These are phyloP conservation scores for Stenolophus ochropezus DNA, from an alignment of 2,888 invertebrate genomes.

Conservation along the genomic window DNA sequence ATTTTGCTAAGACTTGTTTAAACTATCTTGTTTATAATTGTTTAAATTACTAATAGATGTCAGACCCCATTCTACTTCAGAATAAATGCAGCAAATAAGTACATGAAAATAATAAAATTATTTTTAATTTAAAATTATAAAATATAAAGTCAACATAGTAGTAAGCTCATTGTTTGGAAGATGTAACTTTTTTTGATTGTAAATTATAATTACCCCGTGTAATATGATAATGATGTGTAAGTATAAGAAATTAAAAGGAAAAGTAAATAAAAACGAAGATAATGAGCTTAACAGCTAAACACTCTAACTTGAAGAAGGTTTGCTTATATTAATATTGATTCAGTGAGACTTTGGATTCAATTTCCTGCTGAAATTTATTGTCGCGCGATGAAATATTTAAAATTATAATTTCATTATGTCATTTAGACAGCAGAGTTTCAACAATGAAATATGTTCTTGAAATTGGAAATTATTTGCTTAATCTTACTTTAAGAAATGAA, in stretches of 20 bases:
- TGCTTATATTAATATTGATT: constrained; percentile 25
- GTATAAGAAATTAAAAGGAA: constrained; percentile 32
- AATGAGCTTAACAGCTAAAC: constrained; percentile 37
- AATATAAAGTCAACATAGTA: background rate
- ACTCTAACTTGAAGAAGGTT: background rate
- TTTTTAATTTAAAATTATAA: too few species aligned
- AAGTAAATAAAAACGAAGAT: constrained; percentile 44
- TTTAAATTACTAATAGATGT: too few species aligned
- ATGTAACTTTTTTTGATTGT: background rate
- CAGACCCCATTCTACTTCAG: too few species aligned
- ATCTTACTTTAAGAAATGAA: background rate
- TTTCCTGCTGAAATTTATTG: constrained; percentile 11
- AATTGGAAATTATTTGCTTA: constrained; percentile 7
- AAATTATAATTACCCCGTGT: background rate
- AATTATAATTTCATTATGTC: constrained; percentile 23
- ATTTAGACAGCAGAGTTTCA: background rate
- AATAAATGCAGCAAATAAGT: too few species aligned
- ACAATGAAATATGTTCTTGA: background rate
- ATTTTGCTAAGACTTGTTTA: too few species aligned
- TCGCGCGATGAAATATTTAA: constrained; percentile 12
- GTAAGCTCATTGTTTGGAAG: background rate
- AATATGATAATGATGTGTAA: constrained; percentile 7
- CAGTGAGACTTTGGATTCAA: background rate
- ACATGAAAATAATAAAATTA: too few species aligned
- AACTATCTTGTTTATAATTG: too few species aligned